Evolutionary conservation across 2,888 invertebrate genomes (phyloP).

Genomic region (Mellilla xanthometata): DNA sequence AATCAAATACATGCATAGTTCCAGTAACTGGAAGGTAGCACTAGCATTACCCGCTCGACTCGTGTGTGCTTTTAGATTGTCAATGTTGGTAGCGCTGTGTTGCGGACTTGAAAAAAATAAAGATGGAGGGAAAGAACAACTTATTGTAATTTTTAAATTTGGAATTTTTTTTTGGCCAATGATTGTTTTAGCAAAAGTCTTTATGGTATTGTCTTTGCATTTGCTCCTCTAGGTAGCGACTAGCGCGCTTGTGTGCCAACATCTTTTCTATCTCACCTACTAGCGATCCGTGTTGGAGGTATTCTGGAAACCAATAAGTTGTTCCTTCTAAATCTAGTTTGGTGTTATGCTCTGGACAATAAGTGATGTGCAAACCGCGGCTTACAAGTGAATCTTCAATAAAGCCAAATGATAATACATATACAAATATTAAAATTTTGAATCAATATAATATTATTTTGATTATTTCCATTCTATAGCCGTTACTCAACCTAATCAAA

Average conservation of each 20-base stretch:
- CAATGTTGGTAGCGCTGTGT: constrained; percentile 55
- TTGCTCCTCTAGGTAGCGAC: constrained; percentile 15
- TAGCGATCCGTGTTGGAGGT: constrained; percentile 23
- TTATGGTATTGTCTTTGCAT: constrained; percentile 18
- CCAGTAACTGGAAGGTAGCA: constrained; percentile 22
- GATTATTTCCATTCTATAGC: no score
- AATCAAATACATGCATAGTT: constrained; percentile 27
- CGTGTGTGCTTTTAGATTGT: constrained; percentile 21
- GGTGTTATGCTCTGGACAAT: constrained; percentile 33
- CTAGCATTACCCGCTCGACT: constrained; percentile 35
- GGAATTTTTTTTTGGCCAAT: constrained; percentile 10
- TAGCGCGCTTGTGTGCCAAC: constrained; percentile 20
- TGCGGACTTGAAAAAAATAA: constrained; percentile 48
- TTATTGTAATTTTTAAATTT: constrained; percentile 29
- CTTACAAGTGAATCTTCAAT: constrained; percentile 4
- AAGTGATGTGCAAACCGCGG: constrained; percentile 1
- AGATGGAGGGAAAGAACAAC: constrained; percentile 52
- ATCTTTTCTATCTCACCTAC: constrained; percentile 24
- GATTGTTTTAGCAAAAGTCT: constrained; percentile 16
- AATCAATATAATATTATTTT: no score
- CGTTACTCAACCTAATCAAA: no score
- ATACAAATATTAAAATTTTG: no score
- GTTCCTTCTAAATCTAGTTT: constrained; percentile 32
- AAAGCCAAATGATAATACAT: constrained; percentile 3
- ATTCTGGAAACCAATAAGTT: constrained; percentile 31